Base-by-base conservation (phyloP, 2,797 vertebrate genomes). In the Lacerta agilis region DNA sequence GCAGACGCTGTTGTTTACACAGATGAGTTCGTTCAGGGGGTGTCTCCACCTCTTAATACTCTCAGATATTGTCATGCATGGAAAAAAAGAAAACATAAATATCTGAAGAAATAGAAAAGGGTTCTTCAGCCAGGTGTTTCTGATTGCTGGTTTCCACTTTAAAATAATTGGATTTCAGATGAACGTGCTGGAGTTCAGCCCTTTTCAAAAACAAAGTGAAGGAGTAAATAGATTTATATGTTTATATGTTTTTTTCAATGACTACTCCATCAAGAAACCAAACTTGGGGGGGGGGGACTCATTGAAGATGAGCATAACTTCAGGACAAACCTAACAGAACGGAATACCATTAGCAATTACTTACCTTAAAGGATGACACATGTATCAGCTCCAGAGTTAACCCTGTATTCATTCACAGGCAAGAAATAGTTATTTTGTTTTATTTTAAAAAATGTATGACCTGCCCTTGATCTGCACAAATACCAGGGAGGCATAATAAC, bases 151-250 rank as follows among this genome's bases (percentile, higher is more conserved):
- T 72, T 58, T 80, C 49, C 67, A 86, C 85, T 72, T 80, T 80
- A 86, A 38, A 86, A 80, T 87, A 81, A 87, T 87, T 87, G 78
- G 79, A 87, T 87, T 87, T 61, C 79, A 79, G 36, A 36, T 61
- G 78, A 87, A 73, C 17, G 41, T 80, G 86, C 79, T 61, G 27
- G 36, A 80, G 49, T 72, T 73, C 8, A 33, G 25, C 23, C 27
- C 11, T 73, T 43, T 45, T 67, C 66, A 67, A 86, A 86, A 80
- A 69, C 72, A 86, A 79, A 58, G 25, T 58, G 45, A 79, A 87
- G 49, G 7, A 61, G 36, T 81, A 43, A 9, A 61, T 72, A 43
- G 67, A 71, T 72, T 79, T 69, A 27, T 76, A n/a, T 72, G 41
- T 45, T 67, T 45, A 82, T 45, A 64, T 64, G 27, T 85, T 38